Conservation (phyloP, 2,113 vertebrate genomes). For the Perccottus glenii region DNA sequence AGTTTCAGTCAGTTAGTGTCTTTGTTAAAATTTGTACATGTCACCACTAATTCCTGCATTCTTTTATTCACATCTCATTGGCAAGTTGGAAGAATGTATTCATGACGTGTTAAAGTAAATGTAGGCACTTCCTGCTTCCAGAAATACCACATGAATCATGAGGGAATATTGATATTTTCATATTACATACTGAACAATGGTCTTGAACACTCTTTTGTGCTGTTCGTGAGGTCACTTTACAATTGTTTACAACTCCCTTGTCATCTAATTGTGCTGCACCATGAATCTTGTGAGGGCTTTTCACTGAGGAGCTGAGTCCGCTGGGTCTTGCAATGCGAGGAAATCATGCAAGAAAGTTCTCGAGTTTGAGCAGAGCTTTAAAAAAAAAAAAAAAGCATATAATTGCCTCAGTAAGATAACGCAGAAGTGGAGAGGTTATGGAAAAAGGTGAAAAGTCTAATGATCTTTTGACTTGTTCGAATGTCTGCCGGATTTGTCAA, state of each 20-base stretch:
- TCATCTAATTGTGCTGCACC: slow-evolving; percentile 17
- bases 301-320: slow-evolving; percentile 15
- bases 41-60: no score
- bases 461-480: slow-evolving; percentile 1
- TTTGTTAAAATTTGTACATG: no score
- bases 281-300: slow-evolving; percentile 2
- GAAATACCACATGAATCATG: background rate
- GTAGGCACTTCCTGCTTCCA: background rate
- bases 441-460: background rate
- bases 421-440: background rate
- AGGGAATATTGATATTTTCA: slow-evolving; percentile 8
- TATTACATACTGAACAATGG: background rate
- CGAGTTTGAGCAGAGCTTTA: background rate
- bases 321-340: background rate
- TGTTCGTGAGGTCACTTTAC: slow-evolving; percentile 2
- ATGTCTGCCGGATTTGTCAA: slow-evolving; percentile 1
- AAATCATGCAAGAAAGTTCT: background rate
- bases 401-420: background rate
- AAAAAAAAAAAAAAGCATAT: background rate
- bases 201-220: background rate
- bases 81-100: background rate
- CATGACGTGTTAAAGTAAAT: background rate
- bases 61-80: no score
- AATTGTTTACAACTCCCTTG: slow-evolving; percentile 18
- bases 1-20: no score